These are phyloP conservation scores for Nesoenas mayeri DNA, from an alignment of 2,113 vertebrate genomes.

Conservation along the genomic window DNA sequence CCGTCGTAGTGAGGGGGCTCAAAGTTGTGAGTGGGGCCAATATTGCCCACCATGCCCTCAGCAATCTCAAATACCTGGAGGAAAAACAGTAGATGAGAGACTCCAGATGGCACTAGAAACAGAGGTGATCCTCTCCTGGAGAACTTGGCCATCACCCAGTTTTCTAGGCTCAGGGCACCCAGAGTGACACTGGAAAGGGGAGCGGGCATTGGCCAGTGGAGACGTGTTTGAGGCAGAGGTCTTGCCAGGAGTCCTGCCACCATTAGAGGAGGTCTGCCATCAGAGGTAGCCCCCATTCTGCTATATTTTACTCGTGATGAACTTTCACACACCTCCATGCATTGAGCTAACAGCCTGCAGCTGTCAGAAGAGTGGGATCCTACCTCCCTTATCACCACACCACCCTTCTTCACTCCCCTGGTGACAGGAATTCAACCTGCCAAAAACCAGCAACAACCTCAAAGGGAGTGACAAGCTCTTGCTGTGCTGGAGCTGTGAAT, in stretches of 20 bases:
- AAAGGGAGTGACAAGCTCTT: background rate
- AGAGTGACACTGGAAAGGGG: background rate
- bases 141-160: background rate
- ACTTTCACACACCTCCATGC: background rate
- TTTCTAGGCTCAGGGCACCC: background rate
- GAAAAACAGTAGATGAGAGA: background rate
- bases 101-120: background rate
- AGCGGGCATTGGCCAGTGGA: background rate
- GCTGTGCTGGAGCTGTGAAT: background rate
- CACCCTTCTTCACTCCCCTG: background rate
- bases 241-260: background rate
- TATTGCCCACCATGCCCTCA: slow-evolving; percentile 83
- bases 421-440: background rate
- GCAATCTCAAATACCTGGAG: slow-evolving; percentile 90
- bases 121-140: background rate
- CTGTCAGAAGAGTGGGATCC: background rate
- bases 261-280: background rate
- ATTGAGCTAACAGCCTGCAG: background rate
- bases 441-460: background rate
- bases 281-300: background rate
- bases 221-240: background rate
- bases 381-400: background rate
- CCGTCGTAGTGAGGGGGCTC: slow-evolving; percentile 97
- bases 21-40: slow-evolving; percentile 93
- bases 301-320: background rate